Evolutionary conservation across 2,888 invertebrate species (phyloP), one percentile per base, ranked within the genome.

Genomic region (Cheilosia urbana): DNA sequence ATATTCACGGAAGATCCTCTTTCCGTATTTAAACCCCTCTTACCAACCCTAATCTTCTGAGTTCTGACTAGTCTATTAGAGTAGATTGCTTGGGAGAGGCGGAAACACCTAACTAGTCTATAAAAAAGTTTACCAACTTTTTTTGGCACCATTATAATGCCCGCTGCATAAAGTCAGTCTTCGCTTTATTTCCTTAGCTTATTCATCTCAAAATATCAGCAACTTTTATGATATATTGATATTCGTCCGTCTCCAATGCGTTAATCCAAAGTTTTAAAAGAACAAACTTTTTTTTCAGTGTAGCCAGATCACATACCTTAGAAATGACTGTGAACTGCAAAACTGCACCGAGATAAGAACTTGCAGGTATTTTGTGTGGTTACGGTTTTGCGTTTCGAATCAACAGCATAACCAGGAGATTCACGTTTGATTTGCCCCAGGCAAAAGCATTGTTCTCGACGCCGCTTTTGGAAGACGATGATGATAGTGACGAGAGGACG

Each of bases 401-500:
- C 80, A 85, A 7, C 53, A 84, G 71, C 47, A 85, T 65, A 85
- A 71, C 75, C 75, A 85, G 47, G 63, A 66, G 81, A 85, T 81
- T 85, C 76, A 71, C 80, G 81, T 85, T 71, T 85, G 81, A 85
- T 85, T 85, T 85, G 85, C 85, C 85, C 42, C 66, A 30, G 66
- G 85, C 84, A 69, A 55, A 72, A 68, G 75, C 81, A 85, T 85
- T 85, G 81, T 85, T 81, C 85, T 76, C 66, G 71, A 76, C 76
- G 85, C 76, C 63, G 71, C 84, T 80, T 80, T 81, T 80, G 71
- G 80, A 85, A 80, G 84, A 84, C 78, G 72, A 85, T 72, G 81
- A 76, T 76, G 85, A 81, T 81, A 81, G 85, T 85, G 85, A 81
- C 81, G 75, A 85, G 81, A 81, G 85, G 80, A 85, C 62, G 81